Evolutionary conservation across 2,888 invertebrate species (phyloP).

Genomic region (Diarsia dahlii): DNA sequence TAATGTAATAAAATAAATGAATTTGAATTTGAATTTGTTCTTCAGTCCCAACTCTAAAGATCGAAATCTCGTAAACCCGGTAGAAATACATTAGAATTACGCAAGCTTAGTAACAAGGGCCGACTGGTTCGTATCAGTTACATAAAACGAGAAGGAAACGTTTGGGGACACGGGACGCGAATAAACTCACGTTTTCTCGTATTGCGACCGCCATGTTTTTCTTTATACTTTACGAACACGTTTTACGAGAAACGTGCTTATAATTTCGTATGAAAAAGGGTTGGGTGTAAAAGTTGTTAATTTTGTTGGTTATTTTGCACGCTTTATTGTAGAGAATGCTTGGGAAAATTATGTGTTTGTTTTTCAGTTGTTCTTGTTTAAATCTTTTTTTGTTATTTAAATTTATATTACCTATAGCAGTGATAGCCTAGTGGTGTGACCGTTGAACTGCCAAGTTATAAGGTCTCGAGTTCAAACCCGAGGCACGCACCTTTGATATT

Average conservation of each 20-base stretch:
- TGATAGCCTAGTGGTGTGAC: not conserved
- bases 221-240: conserved; percentile 16
- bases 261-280: conserved; percentile 39
- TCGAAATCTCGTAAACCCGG: conserved; percentile 23
- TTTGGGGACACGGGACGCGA: conserved; percentile 17
- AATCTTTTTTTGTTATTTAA: not conserved
- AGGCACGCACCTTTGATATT: too few relatives aligned
- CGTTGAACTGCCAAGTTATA: not conserved
- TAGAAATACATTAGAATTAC: conserved; percentile 43
- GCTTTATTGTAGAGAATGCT: not conserved
- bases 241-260: conserved; percentile 47
- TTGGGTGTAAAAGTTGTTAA: conserved; percentile 9
- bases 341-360: not conserved
- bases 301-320: conserved; percentile 3
- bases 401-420: not conserved
- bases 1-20: too few relatives aligned
- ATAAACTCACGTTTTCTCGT: conserved; percentile 38
- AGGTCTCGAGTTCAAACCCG: not conserved
- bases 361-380: not conserved
- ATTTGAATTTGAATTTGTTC: too few relatives aligned
- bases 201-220: conserved; percentile 22
- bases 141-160: conserved; percentile 31
- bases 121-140: conserved; percentile 31
- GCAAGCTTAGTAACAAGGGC: conserved; percentile 49
- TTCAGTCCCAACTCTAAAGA: conserved; percentile 16